These are phyloP conservation scores for Lasiurus cinereus DNA, from an alignment of 2,113 vertebrate genomes.

Conservation along the genomic window DNA sequence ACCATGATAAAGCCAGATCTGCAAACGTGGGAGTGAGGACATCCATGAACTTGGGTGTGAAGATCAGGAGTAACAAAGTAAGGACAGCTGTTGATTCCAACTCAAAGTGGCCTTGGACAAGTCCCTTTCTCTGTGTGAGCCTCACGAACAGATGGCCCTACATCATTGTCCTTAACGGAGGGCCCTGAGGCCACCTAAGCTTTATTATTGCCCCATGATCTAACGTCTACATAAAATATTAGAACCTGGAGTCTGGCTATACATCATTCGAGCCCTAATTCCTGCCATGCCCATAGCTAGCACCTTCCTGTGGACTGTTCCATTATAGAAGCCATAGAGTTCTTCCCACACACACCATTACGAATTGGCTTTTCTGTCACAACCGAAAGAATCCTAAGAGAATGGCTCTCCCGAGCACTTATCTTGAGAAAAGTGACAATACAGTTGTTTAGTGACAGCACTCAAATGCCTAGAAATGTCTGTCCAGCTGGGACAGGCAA, in stretches of 20 bases:
- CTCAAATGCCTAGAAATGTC: neutral
- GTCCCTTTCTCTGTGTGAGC: neutral
- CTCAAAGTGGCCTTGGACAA: neutral
- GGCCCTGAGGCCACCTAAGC: neutral
- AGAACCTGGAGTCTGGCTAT: neutral
- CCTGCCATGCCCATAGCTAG: neutral
- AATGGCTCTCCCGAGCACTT: neutral
- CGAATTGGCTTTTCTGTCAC: neutral
- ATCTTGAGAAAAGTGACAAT: neutral
- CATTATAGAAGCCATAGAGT: neutral
- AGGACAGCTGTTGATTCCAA: neutral
- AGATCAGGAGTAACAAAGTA: neutral
- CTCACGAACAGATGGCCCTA: no score
- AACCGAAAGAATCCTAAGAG: neutral
- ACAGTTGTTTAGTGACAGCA: neutral
- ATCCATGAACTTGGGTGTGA: accelerated
- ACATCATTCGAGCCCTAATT: accelerated
- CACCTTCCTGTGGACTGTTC: neutral
- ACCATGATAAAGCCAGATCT: neutral
- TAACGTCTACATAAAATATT: neutral
- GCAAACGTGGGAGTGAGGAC: neutral
- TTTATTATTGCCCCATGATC: neutral
- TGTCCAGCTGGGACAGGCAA: neutral
- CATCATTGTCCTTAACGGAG: neutral
- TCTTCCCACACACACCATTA: neutral